These are phyloP conservation scores for Caenorhabditis macrosperma DNA, from an alignment of 2,888 invertebrate genomes.

Conservation along the genomic window DNA sequence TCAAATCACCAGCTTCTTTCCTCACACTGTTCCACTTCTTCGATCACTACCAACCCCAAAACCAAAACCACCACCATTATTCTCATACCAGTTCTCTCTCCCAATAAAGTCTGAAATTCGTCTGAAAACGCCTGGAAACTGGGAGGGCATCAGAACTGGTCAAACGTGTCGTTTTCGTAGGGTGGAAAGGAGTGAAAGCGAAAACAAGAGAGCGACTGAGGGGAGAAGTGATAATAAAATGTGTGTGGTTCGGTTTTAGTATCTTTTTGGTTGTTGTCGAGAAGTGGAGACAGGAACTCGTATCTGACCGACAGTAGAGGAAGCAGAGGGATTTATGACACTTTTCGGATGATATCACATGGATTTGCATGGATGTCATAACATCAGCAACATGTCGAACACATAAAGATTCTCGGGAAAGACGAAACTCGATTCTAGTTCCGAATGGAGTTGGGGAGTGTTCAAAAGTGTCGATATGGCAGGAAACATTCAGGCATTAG, in stretches of 20 bases:
- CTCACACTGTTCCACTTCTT: not conserved
- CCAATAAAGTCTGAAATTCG: not conserved
- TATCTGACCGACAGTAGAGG: not conserved
- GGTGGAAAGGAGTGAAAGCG: not conserved
- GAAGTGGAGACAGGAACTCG: too few species aligned
- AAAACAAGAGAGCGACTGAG: too few species aligned
- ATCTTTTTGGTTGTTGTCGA: not conserved
- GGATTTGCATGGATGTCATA: not conserved
- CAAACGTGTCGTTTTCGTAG: too few species aligned
- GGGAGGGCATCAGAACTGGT: too few species aligned
- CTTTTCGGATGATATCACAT: not conserved
- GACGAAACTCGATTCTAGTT: too few species aligned
- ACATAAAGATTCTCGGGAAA: not conserved
- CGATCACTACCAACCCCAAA: not conserved
- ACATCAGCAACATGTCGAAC: not conserved
- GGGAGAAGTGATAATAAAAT: not conserved
- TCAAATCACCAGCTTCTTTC: not conserved
- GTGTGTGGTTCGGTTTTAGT: not conserved
- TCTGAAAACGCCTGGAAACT: too few species aligned
- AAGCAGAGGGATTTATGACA: not conserved
- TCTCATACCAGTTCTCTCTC: too few species aligned
- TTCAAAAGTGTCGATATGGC: too few species aligned
- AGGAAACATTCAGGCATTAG: too few species aligned
- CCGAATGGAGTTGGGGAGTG: too few species aligned
- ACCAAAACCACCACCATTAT: too few species aligned